phyloP scores from a whole-genome alignment of 2,888 invertebrate species.

The Rutpela maculata region DNA sequence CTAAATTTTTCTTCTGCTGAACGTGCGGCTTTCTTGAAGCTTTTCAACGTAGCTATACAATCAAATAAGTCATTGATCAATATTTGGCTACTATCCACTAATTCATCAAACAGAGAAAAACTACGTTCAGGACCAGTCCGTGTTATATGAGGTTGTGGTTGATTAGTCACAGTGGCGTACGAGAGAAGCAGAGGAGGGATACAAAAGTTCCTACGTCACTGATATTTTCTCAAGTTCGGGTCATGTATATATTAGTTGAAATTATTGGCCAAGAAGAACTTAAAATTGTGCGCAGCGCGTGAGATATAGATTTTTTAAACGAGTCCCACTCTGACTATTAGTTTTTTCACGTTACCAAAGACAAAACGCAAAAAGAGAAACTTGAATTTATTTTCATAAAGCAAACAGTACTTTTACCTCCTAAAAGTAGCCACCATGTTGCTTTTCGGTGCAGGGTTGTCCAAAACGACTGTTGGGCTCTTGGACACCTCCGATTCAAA shows the following conservation, averaged over 20 bases:
- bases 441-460: not conserved
- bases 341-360: conserved; percentile 7
- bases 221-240: conserved; percentile 16
- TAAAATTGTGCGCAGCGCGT: conserved; percentile 3
- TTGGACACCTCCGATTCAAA: conserved; percentile 12
- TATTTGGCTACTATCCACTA: not conserved
- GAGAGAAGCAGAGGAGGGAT: conserved; percentile 16
- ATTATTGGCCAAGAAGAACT: conserved; percentile 22
- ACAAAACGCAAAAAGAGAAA: not conserved
- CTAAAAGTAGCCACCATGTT: not conserved
- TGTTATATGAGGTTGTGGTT: conserved; percentile 43
- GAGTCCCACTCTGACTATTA: not conserved
- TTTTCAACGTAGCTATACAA: not conserved
- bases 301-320: conserved; percentile 24
- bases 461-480: not conserved
- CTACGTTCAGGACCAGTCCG: not conserved
- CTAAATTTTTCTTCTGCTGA: too few species aligned
- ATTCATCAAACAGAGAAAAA: not conserved
- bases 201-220: conserved; percentile 28
- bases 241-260: conserved; percentile 36
- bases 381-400: conserved; percentile 4
- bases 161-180: conserved; percentile 39
- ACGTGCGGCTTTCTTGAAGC: not conserved
- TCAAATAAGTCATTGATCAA: not conserved
- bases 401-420: not conserved